Conservation (phyloP, 2,888 invertebrate genomes). For the Leucania comma region DNA sequence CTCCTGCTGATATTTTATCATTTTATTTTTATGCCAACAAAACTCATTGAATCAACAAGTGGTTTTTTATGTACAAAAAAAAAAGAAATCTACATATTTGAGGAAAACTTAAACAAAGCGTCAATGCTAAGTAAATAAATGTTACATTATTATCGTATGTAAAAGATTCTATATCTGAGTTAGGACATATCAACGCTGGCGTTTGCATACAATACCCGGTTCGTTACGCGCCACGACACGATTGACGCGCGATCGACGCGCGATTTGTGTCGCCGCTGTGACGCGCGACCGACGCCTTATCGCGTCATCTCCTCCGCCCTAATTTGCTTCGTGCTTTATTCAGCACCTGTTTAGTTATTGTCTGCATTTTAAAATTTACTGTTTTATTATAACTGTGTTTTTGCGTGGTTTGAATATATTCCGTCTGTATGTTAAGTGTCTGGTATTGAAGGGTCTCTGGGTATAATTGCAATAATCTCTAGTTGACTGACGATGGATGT, state of each 20-base stretch:
- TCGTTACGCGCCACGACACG: constrained; percentile 77
- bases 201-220: constrained; percentile 86
- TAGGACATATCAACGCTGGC: constrained; percentile 63
- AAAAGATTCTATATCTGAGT: constrained; percentile 66
- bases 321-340: constrained; percentile 81
- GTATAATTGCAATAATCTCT: neutral
- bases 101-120: constrained; percentile 23
- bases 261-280: constrained; percentile 71
- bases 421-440: neutral
- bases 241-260: constrained; percentile 81
- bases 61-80: constrained; percentile 1
- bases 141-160: constrained; percentile 69
- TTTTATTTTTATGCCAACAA: constrained; percentile 27
- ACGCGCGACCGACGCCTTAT: constrained; percentile 69
- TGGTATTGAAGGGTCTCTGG: neutral
- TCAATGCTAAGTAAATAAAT: constrained; percentile 55
- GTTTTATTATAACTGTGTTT: constrained; percentile 45
- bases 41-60: constrained; percentile 49
- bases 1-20: constrained; percentile 14
- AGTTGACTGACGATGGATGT: neutral
- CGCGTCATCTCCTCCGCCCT: constrained; percentile 74
- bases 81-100: constrained; percentile 4
- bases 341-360: constrained; percentile 76
- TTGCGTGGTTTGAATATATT: constrained; percentile 35
- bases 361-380: constrained; percentile 52